Conservation (phyloP, 2,888 invertebrate genomes). For the Zelleria hepariella region DNA sequence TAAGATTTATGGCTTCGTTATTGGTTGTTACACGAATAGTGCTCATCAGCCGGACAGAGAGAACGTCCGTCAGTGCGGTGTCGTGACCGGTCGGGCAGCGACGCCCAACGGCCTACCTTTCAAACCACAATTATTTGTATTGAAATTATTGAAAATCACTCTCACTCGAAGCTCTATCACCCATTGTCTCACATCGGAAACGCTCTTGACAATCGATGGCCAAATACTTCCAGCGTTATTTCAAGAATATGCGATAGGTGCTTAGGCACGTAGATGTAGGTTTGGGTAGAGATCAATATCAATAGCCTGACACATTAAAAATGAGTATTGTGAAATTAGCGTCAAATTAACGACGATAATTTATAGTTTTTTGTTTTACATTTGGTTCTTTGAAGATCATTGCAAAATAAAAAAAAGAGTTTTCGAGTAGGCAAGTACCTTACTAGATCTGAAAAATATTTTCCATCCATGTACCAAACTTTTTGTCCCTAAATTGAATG, state of each 20-base stretch:
- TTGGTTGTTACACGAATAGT: neutral
- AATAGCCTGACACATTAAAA: no score
- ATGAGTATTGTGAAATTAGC: no score
- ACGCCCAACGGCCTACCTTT: slow-evolving; percentile 33
- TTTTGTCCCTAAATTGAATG: neutral
- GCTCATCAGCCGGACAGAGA: neutral
- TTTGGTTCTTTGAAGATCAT: neutral
- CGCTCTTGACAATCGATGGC: slow-evolving; percentile 44
- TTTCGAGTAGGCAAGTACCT: no score
- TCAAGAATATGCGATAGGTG: neutral
- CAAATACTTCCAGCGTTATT: slow-evolving; percentile 13
- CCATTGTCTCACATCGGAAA: slow-evolving; percentile 42
- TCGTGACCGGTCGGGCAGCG: slow-evolving; percentile 36
- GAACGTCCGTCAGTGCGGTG: slow-evolving; percentile 15
- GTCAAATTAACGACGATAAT: neutral
- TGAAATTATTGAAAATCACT: slow-evolving; percentile 52
- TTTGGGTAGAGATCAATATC: neutral
- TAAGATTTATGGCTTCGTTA: neutral
- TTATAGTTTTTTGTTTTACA: neutral
- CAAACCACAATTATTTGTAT: slow-evolving; percentile 46
- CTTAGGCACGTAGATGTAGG: neutral
- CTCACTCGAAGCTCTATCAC: slow-evolving; percentile 31
- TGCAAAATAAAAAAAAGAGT: neutral
- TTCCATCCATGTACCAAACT: no score
- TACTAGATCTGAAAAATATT: no score